Percentiles rank a stretch among this genome's conserved stretches.
Conservation (phyloP, 2,113 vertebrate genomes). For the Collichthys lucidus region DNA sequence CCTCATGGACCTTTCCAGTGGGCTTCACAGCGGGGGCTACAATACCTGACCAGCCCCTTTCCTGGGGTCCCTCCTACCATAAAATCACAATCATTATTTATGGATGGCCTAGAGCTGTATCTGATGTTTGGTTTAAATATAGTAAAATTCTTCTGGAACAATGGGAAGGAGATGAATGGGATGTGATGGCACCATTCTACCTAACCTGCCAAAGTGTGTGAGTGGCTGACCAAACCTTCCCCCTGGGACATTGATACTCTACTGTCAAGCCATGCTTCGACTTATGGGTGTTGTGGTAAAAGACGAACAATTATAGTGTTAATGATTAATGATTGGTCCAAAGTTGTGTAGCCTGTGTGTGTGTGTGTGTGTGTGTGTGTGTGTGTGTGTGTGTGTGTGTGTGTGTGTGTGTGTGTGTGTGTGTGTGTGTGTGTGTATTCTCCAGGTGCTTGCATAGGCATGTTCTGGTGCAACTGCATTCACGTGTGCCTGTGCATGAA, state of each 20-base stretch:
- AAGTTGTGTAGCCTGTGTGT: not conserved
- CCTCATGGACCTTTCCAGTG: constrained; percentile 59
- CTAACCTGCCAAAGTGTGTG: constrained; percentile 22
- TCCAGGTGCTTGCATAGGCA: constrained; percentile 37
- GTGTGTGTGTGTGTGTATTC: not conserved
- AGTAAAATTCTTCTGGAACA: constrained; percentile 34
- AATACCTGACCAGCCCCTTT: constrained; percentile 65
- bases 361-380: not conserved
- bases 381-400: not conserved
- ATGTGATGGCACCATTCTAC: constrained; percentile 30
- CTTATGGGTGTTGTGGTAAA: not conserved
- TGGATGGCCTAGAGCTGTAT: constrained; percentile 59
- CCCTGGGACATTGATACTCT: constrained; percentile 5
- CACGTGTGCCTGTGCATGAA: constrained; percentile 47
- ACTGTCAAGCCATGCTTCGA: not conserved
- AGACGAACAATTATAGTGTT: no score
- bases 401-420: no score
- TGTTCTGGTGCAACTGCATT: constrained; percentile 30
- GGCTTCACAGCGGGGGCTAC: constrained; percentile 70
- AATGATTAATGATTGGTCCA: no score
- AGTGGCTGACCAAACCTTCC: constrained; percentile 31
- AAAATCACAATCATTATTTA: constrained; percentile 70
- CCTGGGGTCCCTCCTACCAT: constrained; percentile 60
- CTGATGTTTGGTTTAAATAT: constrained; percentile 57
- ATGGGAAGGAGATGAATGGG: constrained; percentile 29